Evolutionary conservation across 64 coral and sea anemone genomes (phyloP).

Genomic region (Actinia equina): DNA sequence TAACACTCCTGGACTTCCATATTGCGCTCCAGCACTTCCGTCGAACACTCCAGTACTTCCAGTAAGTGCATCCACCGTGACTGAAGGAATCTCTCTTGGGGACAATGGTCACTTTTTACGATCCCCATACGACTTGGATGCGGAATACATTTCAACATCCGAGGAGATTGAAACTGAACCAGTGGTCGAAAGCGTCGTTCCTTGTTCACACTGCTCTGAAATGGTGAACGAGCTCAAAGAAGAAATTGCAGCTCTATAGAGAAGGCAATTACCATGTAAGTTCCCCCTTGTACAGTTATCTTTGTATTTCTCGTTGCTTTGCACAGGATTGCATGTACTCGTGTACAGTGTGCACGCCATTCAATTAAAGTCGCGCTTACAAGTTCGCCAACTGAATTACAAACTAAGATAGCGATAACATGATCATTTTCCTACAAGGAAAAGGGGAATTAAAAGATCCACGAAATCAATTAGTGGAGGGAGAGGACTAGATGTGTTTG

Average conservation of each 20-base stretch:
- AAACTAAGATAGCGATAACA: too few relatives aligned
- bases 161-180: neutral
- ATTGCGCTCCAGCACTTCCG: neutral
- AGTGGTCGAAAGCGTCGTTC: neutral
- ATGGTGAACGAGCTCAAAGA: neutral
- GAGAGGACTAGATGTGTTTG: too few relatives aligned
- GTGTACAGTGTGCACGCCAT: too few relatives aligned
- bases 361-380: too few relatives aligned
- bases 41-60: neutral
- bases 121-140: neutral
- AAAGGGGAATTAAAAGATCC: too few relatives aligned
- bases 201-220: conserved; percentile 1
- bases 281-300: neutral
- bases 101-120: conserved; percentile 12
- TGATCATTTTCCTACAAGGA: too few relatives aligned
- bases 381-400: too few relatives aligned
- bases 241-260: conserved; percentile 16
- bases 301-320: too few relatives aligned
- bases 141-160: neutral
- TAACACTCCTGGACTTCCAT: neutral
- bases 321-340: too few relatives aligned
- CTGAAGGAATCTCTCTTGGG: neutral
- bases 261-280: conserved; percentile 34
- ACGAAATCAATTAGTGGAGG: too few relatives aligned
- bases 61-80: neutral